Base-by-base conservation (phyloP, 2,888 invertebrate genomes). In the Tenthredo amoena region DNA sequence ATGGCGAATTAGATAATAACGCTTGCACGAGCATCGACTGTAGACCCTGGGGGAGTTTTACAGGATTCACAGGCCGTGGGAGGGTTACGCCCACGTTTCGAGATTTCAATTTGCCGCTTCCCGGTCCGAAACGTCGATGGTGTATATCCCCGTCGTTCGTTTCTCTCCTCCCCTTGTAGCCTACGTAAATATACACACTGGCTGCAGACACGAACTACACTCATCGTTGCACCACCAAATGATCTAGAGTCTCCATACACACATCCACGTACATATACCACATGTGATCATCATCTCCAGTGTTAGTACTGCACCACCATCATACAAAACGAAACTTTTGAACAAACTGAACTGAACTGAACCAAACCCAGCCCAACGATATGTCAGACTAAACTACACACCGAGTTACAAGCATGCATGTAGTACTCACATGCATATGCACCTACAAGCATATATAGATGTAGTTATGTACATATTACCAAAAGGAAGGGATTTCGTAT, bases 21-120 rank as follows among this genome's bases (percentile, higher is more conserved):
- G 84, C 72, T 76, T 10, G 84, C 43, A 84, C 71, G 74, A 68
- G 84, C 50, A 71, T 84, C 72, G 74, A 74, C 68, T 68, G 68
- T 12, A 74, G 47, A 77, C 77, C 77, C 77, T 50, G 50, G 31
- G 76, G 76, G 62, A 76, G 43, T 84, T 76, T 43, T 74, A 84
- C 76, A 76, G 58, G 58, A 50, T 62, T 84, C 43, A 62, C 55
- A 74, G 58, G 58, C 74, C 62, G 72, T 76, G 71, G 72, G 76
- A 72, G 58, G 74, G 40, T 62, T 21, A 62, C 62, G 62, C 72
- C 71, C 84, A 74, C 84, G 87, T 77, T 77, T 77, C 91, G 89
- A 89, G 89, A 91, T 91, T 92, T 91, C 92, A 91, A 92, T 92
- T 91, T 91, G 89, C 88, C 88, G 88, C 88, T 87, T 91, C 89